Base-by-base conservation (phyloP, 2,888 invertebrate species). In the Drosophila nr. perissopoda region DNA sequence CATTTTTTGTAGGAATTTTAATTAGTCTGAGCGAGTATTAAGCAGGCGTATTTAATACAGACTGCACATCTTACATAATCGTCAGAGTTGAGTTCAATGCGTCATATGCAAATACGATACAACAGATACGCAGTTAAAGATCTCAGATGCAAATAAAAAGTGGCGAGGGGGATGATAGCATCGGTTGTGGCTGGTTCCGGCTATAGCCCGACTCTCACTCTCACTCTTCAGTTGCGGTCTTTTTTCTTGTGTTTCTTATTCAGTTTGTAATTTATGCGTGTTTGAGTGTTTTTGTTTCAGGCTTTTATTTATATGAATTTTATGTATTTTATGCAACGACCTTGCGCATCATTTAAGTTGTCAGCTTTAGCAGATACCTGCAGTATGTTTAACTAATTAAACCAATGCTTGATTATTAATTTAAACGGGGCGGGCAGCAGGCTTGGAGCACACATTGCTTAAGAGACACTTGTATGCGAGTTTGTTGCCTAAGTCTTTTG, bases 321-420 rank as follows among this genome's bases (percentile, higher is more conserved):
- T 87, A 87, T 90, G 81, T 82, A 89, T 86, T 87, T 87, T 90
- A 87, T 87, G 87, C 87, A 87, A 90, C 90, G 87, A 87, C 87
- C 87, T 87, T 87, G 87, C 89, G 56, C 75, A 74, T 70, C 88
- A 63, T 79, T 89, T 75, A 80, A 65, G 74, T 56, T 58, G 34
- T 65, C 54, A 69, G 52, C 46, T 49, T 34, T n/a, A 11, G 57
- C 42, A 21, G 18, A 53, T 34, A 46, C 29, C 31, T 21, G 46
- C 21, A 36, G 18, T 64, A 80, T 70, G 52, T 67, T 66, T 52
- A 74, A 73, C 68, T 88, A 83, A 90, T 88, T 86, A 88, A 68
- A 69, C 59, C 52, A 58, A 56, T 58, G 46, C 54, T 33, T 59
- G 27, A 40, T 48, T 57, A 67, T 60, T 52, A 54, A 70, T 73